These are phyloP conservation scores for Schizothorax lantsangensis DNA, from an alignment of 2,797 vertebrate species.

Conservation along the genomic window DNA sequence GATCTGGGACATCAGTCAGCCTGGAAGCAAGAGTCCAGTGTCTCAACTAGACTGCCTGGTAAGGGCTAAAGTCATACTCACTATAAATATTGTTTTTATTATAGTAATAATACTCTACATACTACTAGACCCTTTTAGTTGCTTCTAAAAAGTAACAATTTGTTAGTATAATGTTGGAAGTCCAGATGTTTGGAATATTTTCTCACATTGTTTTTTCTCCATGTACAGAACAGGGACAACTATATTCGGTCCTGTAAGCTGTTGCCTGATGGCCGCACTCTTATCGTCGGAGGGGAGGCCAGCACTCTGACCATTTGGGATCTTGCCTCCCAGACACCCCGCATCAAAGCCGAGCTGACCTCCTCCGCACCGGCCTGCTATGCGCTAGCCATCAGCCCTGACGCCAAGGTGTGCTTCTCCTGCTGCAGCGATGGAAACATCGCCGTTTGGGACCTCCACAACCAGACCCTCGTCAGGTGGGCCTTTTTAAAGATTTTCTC, in stretches of 20 bases:
- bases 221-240: slow-evolving; percentile 92
- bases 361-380: slow-evolving; percentile 95
- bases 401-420: slow-evolving; percentile 97
- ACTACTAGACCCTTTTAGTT: not conserved
- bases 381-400: slow-evolving; percentile 94
- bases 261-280: slow-evolving; percentile 92
- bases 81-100: not conserved
- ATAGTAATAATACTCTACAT: not conserved
- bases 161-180: not conserved
- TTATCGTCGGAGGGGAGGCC: slow-evolving; percentile 94
- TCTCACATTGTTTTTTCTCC: not conserved
- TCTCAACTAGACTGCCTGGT: slow-evolving; percentile 95
- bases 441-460: slow-evolving; percentile 96
- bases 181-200: not conserved
- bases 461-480: slow-evolving; percentile 95
- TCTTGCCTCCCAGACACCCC: slow-evolving; percentile 92
- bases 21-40: slow-evolving; percentile 93
- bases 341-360: slow-evolving; percentile 95
- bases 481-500: not conserved
- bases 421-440: slow-evolving; percentile 98
- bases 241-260: slow-evolving; percentile 98
- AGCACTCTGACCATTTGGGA: slow-evolving; percentile 98
- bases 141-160: not conserved
- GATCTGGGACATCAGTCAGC: slow-evolving; percentile 97
- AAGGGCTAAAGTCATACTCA: slow-evolving; percentile 60